Evolutionary conservation across 1,140 invertebrate species (phyloP).

Genomic region (Archivesica marissinica): DNA sequence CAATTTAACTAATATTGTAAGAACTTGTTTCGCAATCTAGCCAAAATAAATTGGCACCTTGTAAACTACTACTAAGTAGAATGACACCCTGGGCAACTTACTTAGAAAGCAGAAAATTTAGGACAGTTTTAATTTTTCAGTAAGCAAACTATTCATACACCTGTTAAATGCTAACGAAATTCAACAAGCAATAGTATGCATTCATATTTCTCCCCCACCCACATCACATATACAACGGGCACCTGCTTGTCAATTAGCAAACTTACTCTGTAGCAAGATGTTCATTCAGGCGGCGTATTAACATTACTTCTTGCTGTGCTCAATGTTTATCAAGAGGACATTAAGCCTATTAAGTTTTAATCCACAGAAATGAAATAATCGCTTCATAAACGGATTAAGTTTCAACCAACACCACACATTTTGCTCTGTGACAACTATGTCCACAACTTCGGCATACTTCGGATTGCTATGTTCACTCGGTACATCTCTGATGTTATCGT

Average conservation of each 20-base stretch:
- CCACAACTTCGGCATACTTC: constrained; percentile 58
- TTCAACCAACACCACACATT: constrained; percentile 46
- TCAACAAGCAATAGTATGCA: no score
- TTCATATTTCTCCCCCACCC: constrained; percentile 19
- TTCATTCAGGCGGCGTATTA: constrained; percentile 67
- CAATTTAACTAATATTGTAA: no score
- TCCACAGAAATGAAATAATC: constrained; percentile 23
- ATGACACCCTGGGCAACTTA: no score
- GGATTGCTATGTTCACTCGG: constrained; percentile 55
- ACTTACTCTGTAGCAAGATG: constrained; percentile 72
- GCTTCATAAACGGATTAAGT: constrained; percentile 33
- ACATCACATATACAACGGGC: constrained; percentile 10
- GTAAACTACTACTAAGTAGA: no score
- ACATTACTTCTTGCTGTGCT: constrained; percentile 49
- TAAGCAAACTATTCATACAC: no score
- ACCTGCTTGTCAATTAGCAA: constrained; percentile 30
- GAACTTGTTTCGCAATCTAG: no score
- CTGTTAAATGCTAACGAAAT: no score
- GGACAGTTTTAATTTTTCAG: no score
- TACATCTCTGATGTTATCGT: constrained; percentile 22
- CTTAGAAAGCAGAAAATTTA: no score
- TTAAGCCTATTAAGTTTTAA: constrained; percentile 19
- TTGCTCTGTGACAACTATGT: constrained; percentile 62
- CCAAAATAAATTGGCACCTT: no score
- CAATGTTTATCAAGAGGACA: constrained; percentile 15